Conservation (phyloP, 1,140 invertebrate genomes). For the Ephestia elutella region DNA sequence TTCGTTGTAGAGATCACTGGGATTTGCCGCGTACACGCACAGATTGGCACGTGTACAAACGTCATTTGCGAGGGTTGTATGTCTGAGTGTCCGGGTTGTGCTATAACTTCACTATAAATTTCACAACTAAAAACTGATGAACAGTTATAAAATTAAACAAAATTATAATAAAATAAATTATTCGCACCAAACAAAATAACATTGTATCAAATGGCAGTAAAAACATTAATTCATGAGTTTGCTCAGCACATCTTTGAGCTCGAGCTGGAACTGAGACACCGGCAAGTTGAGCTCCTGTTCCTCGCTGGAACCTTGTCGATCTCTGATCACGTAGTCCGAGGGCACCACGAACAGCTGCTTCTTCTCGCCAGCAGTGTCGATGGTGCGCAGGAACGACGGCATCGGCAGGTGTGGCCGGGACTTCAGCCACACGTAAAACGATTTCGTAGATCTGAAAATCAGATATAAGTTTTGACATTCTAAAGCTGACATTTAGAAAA, state of each 20-base stretch:
- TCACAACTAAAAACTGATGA: too few relatives aligned
- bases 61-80: too few relatives aligned
- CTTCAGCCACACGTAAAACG: slow-evolving; percentile 62
- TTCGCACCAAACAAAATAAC: not conserved
- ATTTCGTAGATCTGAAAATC: slow-evolving; percentile 60
- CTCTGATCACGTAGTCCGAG: slow-evolving; percentile 49
- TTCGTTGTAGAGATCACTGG: too few relatives aligned
- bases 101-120: too few relatives aligned
- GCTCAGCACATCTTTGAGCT: slow-evolving; percentile 56
- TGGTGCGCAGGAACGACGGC: slow-evolving; percentile 50
- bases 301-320: slow-evolving; percentile 21
- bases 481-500: too few relatives aligned
- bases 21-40: too few relatives aligned
- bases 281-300: slow-evolving; percentile 49
- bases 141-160: too few relatives aligned
- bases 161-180: not conserved
- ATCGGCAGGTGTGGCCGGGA: slow-evolving; percentile 54
- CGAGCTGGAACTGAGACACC: slow-evolving; percentile 51
- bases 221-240: slow-evolving; percentile 51
- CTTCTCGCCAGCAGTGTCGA: slow-evolving; percentile 40
- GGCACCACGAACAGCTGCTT: slow-evolving; percentile 55
- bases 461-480: slow-evolving; percentile 8
- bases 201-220: not conserved
- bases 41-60: too few relatives aligned
- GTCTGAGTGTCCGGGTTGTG: too few relatives aligned